Evolutionary conservation across 1,140 invertebrate genomes (phyloP), one percentile per base, ranked within the genome.

Genomic region (Wiebesia pumilae): DNA sequence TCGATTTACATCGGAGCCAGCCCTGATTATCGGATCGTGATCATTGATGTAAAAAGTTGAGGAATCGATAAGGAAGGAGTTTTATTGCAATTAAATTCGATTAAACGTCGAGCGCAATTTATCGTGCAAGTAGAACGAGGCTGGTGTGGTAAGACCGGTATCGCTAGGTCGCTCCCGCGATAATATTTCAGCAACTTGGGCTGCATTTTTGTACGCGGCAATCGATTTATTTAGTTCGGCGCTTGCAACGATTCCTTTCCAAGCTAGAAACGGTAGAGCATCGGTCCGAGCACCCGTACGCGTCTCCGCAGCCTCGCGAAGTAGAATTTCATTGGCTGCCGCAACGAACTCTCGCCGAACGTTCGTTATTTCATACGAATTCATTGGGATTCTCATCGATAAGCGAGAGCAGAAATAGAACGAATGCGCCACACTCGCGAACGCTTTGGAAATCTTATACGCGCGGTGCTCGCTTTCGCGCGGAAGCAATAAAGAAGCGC

Each of bases 401-500:
- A 38, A 30, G 1, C n/a, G 4, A 14, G 71, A 43, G 27, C 16
- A 1, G 24, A 3, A 7, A 19, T 3, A 19, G 7, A 21, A 54
- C 19, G 19, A 2, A 14, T 27, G 35, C 35, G 6, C 19, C 38
- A 12, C 16, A 27, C 21, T 73, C 35, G n/a, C 30, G 71, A 24
- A 35, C 0, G 24, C 0, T 43, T 27, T 33, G 35, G 3, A 73
- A 40, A 73, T 73, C 69, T 35, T 16, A 24, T 27, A 27, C 1
- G 65, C 33, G 16, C 38, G 9, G 12, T 33, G 9, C 47, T 1
- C 1, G 24, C n/a, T 10, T 10, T 30, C 1, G 21, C 43, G 51
- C 69, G 62, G 19, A 79, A 84, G 75, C 30, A 69, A 84, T 78
- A 78, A 84, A 86, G 43, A 54, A 81, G 47, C n/a, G n/a, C 30